A percentile compares a stretch with the other conserved stretches of the same genome.
These are phyloP conservation scores for Pteromalus puparum DNA, from an alignment of 1,140 invertebrate genomes.

Conservation along the genomic window DNA sequence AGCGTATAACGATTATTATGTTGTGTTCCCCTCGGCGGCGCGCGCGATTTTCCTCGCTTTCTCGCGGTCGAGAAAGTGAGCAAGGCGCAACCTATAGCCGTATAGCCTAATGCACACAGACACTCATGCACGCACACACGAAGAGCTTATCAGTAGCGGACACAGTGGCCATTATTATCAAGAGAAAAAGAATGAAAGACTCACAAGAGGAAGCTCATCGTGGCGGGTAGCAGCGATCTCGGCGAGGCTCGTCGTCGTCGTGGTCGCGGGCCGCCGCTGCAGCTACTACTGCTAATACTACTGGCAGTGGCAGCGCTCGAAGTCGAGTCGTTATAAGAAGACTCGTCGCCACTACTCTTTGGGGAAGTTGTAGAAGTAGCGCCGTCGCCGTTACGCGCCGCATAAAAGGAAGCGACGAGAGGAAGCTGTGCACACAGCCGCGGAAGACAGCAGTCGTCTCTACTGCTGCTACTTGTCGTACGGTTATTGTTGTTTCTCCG, in stretches of 20 bases:
- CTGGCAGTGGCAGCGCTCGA: not conserved
- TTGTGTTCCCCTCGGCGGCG: not conserved
- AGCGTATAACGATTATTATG: conserved; percentile 23
- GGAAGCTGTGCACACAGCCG: conserved; percentile 27
- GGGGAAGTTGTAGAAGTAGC: not conserved
- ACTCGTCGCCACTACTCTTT: not conserved
- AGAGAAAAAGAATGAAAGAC: not conserved
- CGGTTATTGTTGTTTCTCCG: not conserved
- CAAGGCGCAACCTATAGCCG: not conserved
- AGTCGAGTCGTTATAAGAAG: not conserved
- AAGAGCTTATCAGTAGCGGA: not conserved
- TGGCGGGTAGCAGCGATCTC: conserved; percentile 38
- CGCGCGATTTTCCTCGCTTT: conserved; percentile 38
- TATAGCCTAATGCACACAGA: not conserved
- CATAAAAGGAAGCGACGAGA: conserved; percentile 33
- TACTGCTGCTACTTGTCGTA: conserved; percentile 16
- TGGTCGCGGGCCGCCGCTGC: not conserved
- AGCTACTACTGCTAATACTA: not conserved
- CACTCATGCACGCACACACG: too few species aligned
- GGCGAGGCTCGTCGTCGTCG: conserved; percentile 14
- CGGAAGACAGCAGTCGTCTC: conserved; percentile 20
- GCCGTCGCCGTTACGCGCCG: conserved; percentile 8
- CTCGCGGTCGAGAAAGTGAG: conserved; percentile 22
- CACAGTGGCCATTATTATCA: conserved; percentile 17
- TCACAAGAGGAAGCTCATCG: conserved; percentile 53